These are phyloP conservation scores for Epinotia brunnichana DNA, from an alignment of 2,888 invertebrate species.

Conservation along the genomic window DNA sequence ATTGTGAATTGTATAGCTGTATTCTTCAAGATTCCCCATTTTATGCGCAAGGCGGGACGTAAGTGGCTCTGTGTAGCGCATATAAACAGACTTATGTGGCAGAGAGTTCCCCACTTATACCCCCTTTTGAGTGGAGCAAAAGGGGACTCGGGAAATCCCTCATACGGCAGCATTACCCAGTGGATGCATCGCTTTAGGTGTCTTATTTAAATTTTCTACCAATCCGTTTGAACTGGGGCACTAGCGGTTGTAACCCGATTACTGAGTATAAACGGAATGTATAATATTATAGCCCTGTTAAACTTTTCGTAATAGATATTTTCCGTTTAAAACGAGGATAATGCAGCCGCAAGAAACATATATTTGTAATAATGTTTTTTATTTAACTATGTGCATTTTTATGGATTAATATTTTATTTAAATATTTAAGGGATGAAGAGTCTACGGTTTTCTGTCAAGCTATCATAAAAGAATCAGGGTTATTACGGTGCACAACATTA, in stretches of 20 bases:
- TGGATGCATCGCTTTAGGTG: slow-evolving; percentile 40
- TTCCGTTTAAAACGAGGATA: background rate
- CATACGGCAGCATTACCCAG: slow-evolving; percentile 58
- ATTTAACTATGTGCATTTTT: too few relatives aligned
- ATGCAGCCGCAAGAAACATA: background rate
- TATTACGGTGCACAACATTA: too few relatives aligned
- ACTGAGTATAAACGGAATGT: slow-evolving; percentile 8
- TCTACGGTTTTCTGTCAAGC: too few relatives aligned
- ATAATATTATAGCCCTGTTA: background rate
- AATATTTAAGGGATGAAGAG: too few relatives aligned
- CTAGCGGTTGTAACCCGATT: slow-evolving; percentile 15
- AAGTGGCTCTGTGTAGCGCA: slow-evolving; percentile 66
- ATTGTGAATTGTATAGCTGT: slow-evolving; percentile 15
- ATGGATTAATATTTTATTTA: too few relatives aligned
- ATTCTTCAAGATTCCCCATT: slow-evolving; percentile 63
- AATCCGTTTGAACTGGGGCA: slow-evolving; percentile 32
- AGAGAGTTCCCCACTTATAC: background rate
- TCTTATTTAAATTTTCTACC: slow-evolving; percentile 42
- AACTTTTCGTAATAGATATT: background rate
- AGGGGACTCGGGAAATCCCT: slow-evolving; percentile 60
- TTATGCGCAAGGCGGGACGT: slow-evolving; percentile 63
- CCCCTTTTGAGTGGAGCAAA: slow-evolving; percentile 7
- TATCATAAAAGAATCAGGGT: too few relatives aligned
- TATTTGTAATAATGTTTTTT: too few relatives aligned
- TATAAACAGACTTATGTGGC: slow-evolving; percentile 2